phyloP scores from a whole-genome alignment of 2,113 vertebrate species.

The Spermophilus dauricus region DNA sequence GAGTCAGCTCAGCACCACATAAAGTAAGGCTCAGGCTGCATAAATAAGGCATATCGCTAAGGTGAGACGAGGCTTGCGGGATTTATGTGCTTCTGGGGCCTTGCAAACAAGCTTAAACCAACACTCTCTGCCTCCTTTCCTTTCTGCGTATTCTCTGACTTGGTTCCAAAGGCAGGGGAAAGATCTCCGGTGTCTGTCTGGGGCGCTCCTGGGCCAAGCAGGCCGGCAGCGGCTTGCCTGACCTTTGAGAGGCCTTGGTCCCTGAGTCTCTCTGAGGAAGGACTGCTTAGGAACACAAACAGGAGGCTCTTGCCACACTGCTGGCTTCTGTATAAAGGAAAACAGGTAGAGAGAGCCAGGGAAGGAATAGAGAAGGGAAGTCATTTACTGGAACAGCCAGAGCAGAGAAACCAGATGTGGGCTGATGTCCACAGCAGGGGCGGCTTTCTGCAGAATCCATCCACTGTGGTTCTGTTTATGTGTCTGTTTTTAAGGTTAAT shows the following conservation, averaged over 20 bases:
- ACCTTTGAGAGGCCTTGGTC: slow-evolving; percentile 32
- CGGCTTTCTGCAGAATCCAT: slow-evolving; percentile 31
- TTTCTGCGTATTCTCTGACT: not conserved
- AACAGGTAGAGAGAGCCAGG: slow-evolving; percentile 67
- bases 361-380: slow-evolving; percentile 16
- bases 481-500: slow-evolving; percentile 80
- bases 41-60: slow-evolving; percentile 76
- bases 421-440: not conserved
- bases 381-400: slow-evolving; percentile 45
- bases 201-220: not conserved
- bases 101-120: slow-evolving; percentile 73
- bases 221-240: not conserved
- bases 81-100: slow-evolving; percentile 74
- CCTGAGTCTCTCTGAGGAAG: not conserved
- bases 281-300: slow-evolving; percentile 28
- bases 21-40: slow-evolving; percentile 70
- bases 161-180: slow-evolving; percentile 44
- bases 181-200: slow-evolving; percentile 62
- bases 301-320: slow-evolving; percentile 39
- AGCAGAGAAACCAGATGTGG: slow-evolving; percentile 71
- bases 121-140: not conserved
- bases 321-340: slow-evolving; percentile 70
- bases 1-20: slow-evolving; percentile 60
- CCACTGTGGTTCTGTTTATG: slow-evolving; percentile 62
- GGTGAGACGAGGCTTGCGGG: slow-evolving; percentile 54